These are phyloP conservation scores for Poeciliopsis presidionis DNA, from an alignment of 2,797 vertebrate genomes.

Conservation along the genomic window DNA sequence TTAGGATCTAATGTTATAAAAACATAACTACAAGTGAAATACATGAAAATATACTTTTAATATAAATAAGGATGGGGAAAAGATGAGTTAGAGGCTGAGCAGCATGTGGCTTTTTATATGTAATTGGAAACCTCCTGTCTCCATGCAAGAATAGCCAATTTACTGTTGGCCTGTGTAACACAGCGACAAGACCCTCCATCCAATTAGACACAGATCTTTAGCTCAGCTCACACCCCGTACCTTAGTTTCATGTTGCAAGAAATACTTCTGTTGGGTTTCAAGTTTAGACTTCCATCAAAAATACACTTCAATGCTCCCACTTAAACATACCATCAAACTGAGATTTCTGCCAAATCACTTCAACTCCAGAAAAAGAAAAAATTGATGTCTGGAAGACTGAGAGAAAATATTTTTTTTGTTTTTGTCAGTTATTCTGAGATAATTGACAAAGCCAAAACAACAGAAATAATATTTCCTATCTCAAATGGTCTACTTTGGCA, in stretches of 20 bases:
- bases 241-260: constrained; percentile 29
- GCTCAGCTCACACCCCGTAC: constrained; percentile 33
- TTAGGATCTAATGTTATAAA: constrained; percentile 4
- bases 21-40: constrained; percentile 1
- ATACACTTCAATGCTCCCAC: not conserved
- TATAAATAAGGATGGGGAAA: constrained; percentile 8
- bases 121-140: constrained; percentile 57
- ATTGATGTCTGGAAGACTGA: constrained; percentile 8
- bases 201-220: constrained; percentile 64
- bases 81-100: constrained; percentile 15
- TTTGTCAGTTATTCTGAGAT: not conserved
- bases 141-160: constrained; percentile 53
- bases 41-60: constrained; percentile 20
- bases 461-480: not conserved
- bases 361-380: constrained; percentile 29
- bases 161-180: constrained; percentile 55
- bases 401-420: constrained; percentile 12
- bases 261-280: constrained; percentile 46
- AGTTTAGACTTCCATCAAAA: constrained; percentile 30
- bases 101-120: constrained; percentile 43
- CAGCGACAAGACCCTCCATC: constrained; percentile 60
- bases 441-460: not conserved
- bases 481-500: not conserved
- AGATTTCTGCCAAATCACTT: constrained; percentile 49
- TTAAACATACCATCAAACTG: not conserved